These are phyloP conservation scores for Pheosia gnoma DNA, from an alignment of 2,888 invertebrate species.

Conservation along the genomic window DNA sequence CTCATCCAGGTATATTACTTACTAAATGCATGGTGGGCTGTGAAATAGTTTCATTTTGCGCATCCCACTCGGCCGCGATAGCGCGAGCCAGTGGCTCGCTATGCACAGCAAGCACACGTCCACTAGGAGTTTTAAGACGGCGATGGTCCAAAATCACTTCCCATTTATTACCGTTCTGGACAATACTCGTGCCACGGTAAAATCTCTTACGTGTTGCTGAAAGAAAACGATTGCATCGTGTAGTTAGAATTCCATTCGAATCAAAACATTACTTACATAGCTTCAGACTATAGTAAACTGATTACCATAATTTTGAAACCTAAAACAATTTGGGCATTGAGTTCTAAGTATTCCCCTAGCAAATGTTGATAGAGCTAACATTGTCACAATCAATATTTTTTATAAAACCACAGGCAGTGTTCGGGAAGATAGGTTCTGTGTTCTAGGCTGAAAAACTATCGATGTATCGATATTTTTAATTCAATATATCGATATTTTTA, in stretches of 20 bases:
- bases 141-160: constrained; percentile 95
- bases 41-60: constrained; percentile 90
- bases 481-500: too few relatives aligned
- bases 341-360: constrained; percentile 39
- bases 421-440: too few relatives aligned
- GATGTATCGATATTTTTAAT: too few relatives aligned
- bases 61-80: constrained; percentile 97
- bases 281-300: background rate
- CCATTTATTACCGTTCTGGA: constrained; percentile 88
- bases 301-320: constrained; percentile 60
- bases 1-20: constrained; percentile 38
- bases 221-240: constrained; percentile 23
- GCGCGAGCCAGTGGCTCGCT: constrained; percentile 96
- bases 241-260: background rate
- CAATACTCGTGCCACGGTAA: constrained; percentile 88
- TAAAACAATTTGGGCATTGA: constrained; percentile 43
- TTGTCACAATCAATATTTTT: background rate
- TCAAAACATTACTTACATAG: too few relatives aligned
- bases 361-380: constrained; percentile 22
- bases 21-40: constrained; percentile 95
- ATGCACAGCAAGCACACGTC: constrained; percentile 89
- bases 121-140: constrained; percentile 95
- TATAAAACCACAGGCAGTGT: too few relatives aligned
- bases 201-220: constrained; percentile 86
- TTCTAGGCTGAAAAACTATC: too few relatives aligned